Percentiles rank a stretch among this genome's conserved stretches.
Conservation (phyloP, 2,797 vertebrate species). For the Ptychadena robeensis region DNA sequence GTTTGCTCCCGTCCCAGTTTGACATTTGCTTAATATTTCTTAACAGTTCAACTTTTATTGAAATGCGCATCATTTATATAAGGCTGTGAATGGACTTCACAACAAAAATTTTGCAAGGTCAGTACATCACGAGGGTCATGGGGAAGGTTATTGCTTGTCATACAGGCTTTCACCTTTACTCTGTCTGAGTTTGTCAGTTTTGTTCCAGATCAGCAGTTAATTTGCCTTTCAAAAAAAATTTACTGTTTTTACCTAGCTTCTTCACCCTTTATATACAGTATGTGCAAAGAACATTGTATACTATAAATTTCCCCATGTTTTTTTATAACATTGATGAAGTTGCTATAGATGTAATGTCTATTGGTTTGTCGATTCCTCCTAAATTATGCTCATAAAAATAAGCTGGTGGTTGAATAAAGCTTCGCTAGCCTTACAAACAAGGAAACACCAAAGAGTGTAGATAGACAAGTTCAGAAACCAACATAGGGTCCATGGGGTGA, state of each 20-base stretch:
- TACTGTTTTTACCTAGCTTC: no score
- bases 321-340: no score
- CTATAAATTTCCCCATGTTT: no score
- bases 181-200: neutral
- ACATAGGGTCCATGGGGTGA: neutral
- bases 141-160: neutral
- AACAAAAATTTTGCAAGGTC: neutral
- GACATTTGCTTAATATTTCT: no score
- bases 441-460: neutral
- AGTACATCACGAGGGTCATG: neutral
- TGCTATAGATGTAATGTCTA: no score
- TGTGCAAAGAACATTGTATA: neutral
- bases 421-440: neutral
- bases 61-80: no score
- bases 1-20: no score
- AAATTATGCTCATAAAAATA: neutral
- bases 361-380: neutral
- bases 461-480: neutral
- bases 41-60: no score
- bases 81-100: neutral
- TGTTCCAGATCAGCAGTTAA: neutral
- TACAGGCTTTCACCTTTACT: neutral
- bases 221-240: neutral
- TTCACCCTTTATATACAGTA: neutral
- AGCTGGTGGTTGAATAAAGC: neutral